Evolutionary conservation across 2,888 invertebrate species (phyloP).

Genomic region (Drosophila mercatorum): DNA sequence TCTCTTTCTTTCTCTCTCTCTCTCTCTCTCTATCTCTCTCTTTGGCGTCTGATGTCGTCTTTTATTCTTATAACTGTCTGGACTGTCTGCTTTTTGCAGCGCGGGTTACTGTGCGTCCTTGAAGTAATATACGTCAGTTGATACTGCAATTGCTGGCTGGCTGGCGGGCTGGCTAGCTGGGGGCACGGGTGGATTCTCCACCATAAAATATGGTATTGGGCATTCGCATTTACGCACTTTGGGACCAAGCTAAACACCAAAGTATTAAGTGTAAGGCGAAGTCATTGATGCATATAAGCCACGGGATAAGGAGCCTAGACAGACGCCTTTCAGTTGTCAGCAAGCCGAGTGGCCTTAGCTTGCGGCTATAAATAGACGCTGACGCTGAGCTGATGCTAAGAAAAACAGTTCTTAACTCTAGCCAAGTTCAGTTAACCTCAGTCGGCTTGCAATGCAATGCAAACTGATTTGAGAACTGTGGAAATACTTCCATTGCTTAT

Average conservation of each 20-base stretch:
- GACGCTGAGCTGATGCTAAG: background rate
- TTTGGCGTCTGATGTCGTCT: slow-evolving; percentile 34
- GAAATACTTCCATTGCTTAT: no score
- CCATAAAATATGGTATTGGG: background rate
- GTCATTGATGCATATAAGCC: slow-evolving; percentile 34
- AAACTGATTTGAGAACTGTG: background rate
- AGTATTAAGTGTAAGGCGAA: background rate
- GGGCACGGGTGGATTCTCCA: background rate
- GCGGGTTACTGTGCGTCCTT: slow-evolving; percentile 75
- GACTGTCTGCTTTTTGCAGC: slow-evolving; percentile 39
- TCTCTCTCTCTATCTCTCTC: background rate
- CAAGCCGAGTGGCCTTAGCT: slow-evolving; percentile 6
- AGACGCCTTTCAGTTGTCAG: slow-evolving; percentile 17
- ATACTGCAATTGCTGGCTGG: slow-evolving; percentile 38
- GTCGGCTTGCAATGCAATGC: background rate
- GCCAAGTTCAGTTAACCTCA: background rate
- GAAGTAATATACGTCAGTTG: slow-evolving; percentile 74
- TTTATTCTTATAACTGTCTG: slow-evolving; percentile 69
- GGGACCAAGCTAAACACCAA: background rate
- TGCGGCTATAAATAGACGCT: slow-evolving; percentile 21
- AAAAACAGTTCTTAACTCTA: background rate
- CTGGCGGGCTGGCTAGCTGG: no score
- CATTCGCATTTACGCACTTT: slow-evolving; percentile 31
- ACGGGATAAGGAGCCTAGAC: slow-evolving; percentile 38
- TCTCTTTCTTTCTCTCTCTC: background rate